Base-by-base conservation (phyloP, 2,113 vertebrate species). In the Oxyura jamaicensis region DNA sequence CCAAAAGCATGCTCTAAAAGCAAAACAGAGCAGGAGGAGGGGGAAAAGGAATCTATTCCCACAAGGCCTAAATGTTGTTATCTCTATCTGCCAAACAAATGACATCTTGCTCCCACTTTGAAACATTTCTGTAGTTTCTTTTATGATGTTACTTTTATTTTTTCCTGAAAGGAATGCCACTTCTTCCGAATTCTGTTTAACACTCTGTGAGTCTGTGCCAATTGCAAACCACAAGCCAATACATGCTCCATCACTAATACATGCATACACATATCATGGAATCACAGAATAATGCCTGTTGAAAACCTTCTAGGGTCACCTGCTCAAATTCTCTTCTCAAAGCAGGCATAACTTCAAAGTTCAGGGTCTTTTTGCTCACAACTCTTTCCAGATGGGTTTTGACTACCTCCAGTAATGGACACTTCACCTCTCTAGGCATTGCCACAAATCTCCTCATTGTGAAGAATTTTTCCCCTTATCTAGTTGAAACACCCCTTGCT, bases 1-100 rank as follows among this genome's bases (percentile, higher is more conserved):
- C 92, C 91, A 97, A 96, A 97, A 95, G 55, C 91, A 94, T n/a
- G 56, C 15, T 94, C 80, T 68, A 87, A 93, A 97, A 96, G 79
- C 85, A 91, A 93, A 95, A 78, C 46, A 91, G 88, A 88, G 81
- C 33, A 15, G 52, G 66, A 93, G 80, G 77, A 90, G 59, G 42
- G 59, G 74, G 72, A 85, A 91, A 50, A 10, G 25, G 56, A 93
- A 91, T 76, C 48, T 76, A 75, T 71, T 90, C 94, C 21, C 35
- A 74, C 55, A 68, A 79, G 79, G 52, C 90, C 78, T 94, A 50
- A 69, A 56, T 87, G 72, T 50, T 89, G 56, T 81, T 97, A 88
- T 96, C 90, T 93, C 66, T 83, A 53, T 88, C 92, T 93, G 95
- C 89, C 53, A 80, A 86, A 81, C 71, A 90, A 85, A 88, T 19